phyloP scores from a whole-genome alignment of 2,113 vertebrate species.

The Cacatua alba region DNA sequence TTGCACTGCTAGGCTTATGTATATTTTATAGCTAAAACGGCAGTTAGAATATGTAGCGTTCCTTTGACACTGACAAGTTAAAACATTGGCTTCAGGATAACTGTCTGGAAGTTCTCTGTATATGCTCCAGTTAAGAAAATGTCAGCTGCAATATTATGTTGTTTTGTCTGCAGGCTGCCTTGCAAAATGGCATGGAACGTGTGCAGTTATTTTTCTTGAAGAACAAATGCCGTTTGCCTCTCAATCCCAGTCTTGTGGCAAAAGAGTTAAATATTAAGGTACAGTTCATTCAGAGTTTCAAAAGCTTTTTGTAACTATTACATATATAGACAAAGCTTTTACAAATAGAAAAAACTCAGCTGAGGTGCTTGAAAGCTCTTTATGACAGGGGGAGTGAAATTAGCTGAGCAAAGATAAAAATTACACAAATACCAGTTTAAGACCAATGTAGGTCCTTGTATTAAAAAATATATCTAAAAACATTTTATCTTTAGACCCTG shows the following conservation, averaged over 20 bases:
- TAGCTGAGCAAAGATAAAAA: not conserved
- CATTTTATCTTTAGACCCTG: not conserved
- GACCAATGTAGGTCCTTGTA: not conserved
- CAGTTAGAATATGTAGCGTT: not conserved
- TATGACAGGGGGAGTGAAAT: not conserved
- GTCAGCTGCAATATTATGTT: not conserved
- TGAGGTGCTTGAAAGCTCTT: not conserved
- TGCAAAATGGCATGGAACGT: slow-evolving; percentile 92
- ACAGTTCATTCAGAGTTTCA: not conserved
- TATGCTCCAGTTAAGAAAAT: not conserved
- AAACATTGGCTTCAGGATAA: not conserved
- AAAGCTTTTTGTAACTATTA: not conserved
- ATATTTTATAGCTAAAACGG: not conserved
- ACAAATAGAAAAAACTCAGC: not conserved
- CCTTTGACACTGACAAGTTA: not conserved
- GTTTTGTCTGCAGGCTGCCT: slow-evolving; percentile 79
- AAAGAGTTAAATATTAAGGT: slow-evolving; percentile 96
- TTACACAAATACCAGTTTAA: not conserved
- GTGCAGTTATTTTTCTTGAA: slow-evolving; percentile 91
- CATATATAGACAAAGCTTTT: not conserved
- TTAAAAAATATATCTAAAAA: not conserved
- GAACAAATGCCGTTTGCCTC: slow-evolving; percentile 89
- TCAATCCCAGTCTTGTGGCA: slow-evolving; percentile 92
- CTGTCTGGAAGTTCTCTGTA: not conserved
- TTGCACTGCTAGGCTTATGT: not conserved